Evolutionary conservation across 2,113 vertebrate species (phyloP).

Genomic region (Arizona elegans): DNA sequence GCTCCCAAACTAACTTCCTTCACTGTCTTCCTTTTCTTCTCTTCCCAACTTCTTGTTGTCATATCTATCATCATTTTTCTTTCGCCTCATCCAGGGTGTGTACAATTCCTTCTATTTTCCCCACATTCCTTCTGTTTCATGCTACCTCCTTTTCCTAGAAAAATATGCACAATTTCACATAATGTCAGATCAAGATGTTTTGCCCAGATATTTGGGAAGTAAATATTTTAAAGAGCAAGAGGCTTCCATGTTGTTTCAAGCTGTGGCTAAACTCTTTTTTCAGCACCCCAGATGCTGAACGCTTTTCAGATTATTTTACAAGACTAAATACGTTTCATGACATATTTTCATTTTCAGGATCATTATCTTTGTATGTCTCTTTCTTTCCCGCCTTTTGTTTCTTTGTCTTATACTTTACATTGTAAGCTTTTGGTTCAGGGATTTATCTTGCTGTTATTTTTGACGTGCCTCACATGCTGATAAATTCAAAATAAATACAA

Average conservation of each 20-base stretch:
- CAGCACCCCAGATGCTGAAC: background rate
- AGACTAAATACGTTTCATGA: background rate
- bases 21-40: background rate
- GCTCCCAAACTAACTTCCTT: background rate
- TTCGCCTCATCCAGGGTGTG: background rate
- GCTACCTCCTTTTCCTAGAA: background rate
- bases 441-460: background rate
- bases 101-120: background rate
- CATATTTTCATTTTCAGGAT: background rate
- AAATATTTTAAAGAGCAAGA: background rate
- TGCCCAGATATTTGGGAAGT: background rate
- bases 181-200: background rate
- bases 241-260: background rate
- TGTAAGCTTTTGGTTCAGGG: background rate
- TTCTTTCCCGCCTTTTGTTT: background rate
- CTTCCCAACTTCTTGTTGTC: background rate
- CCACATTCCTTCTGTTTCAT: background rate
- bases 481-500: background rate
- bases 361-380: background rate
- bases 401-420: background rate
- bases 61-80: background rate
- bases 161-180: background rate
- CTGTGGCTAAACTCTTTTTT: background rate
- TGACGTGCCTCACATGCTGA: background rate
- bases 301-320: background rate